Evolutionary conservation across 1,140 invertebrate genomes (phyloP).

Genomic region (Cepaea nemoralis): DNA sequence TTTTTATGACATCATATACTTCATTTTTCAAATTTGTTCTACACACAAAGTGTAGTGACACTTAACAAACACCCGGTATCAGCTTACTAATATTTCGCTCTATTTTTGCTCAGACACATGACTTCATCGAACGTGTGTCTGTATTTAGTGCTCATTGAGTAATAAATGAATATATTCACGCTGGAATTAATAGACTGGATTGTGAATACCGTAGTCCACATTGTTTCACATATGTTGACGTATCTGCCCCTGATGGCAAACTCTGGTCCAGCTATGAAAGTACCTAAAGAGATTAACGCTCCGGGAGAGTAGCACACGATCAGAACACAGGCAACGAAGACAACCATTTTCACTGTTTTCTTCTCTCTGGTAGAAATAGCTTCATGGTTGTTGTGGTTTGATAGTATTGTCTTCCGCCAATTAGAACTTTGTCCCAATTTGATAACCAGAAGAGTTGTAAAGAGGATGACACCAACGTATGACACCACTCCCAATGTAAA

Average conservation of each 20-base stretch:
- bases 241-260: slow-evolving; percentile 15
- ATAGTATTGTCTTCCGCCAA: not conserved
- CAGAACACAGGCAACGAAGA: not conserved
- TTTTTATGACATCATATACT: no score
- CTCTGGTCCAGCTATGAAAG: not conserved
- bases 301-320: slow-evolving; percentile 7
- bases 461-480: not conserved
- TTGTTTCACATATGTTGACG: not conserved
- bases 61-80: no score
- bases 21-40: no score
- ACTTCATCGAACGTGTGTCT: slow-evolving; percentile 31
- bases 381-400: not conserved
- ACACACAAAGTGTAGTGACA: no score
- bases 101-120: no score
- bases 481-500: not conserved
- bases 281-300: not conserved
- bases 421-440: not conserved
- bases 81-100: no score
- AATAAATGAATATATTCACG: slow-evolving; percentile 39
- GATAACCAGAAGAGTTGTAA: slow-evolving; percentile 8
- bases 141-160: slow-evolving; percentile 41
- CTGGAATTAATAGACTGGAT: slow-evolving; percentile 32
- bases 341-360: not conserved
- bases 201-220: not conserved
- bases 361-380: not conserved